A percentile compares a stretch with the other conserved stretches of the same genome.
Evolutionary conservation across 2,888 invertebrate genomes (phyloP).

Genomic region (Thymelicus lineola): DNA sequence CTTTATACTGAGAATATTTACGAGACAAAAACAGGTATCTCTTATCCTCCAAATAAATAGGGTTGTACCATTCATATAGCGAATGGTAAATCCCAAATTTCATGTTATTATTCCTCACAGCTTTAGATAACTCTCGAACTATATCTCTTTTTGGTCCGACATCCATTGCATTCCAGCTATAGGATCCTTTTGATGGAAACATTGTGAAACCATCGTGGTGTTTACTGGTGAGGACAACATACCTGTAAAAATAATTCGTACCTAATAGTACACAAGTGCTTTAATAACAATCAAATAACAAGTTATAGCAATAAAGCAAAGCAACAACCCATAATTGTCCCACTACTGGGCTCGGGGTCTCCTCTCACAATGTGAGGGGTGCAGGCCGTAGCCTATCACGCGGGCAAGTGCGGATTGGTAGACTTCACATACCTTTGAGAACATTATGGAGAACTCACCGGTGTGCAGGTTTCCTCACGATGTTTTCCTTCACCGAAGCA

Average conservation of each 20-base stretch:
- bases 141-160: conserved; percentile 92
- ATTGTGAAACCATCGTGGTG: conserved; percentile 95
- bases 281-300: too few species aligned
- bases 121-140: conserved; percentile 90
- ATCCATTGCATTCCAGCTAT: conserved; percentile 93
- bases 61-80: conserved; percentile 95
- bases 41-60: conserved; percentile 90
- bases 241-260: conserved; percentile 73
- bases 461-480: too few species aligned
- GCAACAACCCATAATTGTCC: too few species aligned
- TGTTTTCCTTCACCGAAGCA: too few species aligned
- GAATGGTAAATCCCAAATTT: conserved; percentile 95
- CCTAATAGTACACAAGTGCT: too few species aligned
- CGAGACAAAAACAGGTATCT: conserved; percentile 85
- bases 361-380: too few species aligned
- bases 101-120: conserved; percentile 87
- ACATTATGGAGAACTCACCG: too few species aligned
- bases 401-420: too few species aligned
- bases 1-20: conserved; percentile 88
- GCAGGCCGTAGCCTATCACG: too few species aligned
- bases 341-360: too few species aligned
- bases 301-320: too few species aligned
- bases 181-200: conserved; percentile 93
- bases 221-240: conserved; percentile 93
- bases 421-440: too few species aligned